Percentiles rank a stretch among this genome's conserved stretches.
Evolutionary conservation across 2,888 invertebrate species (phyloP).

Genomic region (Hirtodrosophila duncani): DNA sequence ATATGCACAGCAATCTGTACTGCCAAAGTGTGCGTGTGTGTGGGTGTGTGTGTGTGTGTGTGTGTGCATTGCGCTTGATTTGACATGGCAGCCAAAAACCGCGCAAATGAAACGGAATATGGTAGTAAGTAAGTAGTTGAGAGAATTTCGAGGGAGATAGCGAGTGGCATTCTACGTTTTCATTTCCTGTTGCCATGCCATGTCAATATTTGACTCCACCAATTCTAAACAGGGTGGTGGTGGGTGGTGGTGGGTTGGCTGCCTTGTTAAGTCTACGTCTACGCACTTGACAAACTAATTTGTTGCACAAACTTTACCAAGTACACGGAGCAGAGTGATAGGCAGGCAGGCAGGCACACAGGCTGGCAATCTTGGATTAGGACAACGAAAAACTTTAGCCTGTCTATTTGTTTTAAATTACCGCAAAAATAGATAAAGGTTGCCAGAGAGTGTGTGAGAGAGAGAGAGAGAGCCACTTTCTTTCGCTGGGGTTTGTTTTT

Average conservation of each 20-base stretch:
- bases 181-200: slow-evolving; percentile 59
- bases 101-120: slow-evolving; percentile 56
- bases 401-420: slow-evolving; percentile 74
- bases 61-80: too few species aligned
- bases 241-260: slow-evolving; percentile 24
- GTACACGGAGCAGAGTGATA: slow-evolving; percentile 12
- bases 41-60: too few species aligned
- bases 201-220: slow-evolving; percentile 62
- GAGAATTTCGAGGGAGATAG: slow-evolving; percentile 6
- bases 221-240: too few species aligned
- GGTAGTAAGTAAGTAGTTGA: slow-evolving; percentile 28
- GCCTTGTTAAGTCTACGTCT: slow-evolving; percentile 16
- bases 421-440: slow-evolving; percentile 72
- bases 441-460: slow-evolving; percentile 1
- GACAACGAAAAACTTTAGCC: slow-evolving; percentile 44
- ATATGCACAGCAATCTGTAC: slow-evolving; percentile 27
- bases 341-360: slow-evolving; percentile 27
- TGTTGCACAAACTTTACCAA: slow-evolving; percentile 62
- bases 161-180: slow-evolving; percentile 39
- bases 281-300: slow-evolving; percentile 71
- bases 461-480: slow-evolving; percentile 18
- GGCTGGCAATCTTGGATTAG: slow-evolving; percentile 45
- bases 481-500: slow-evolving; percentile 19
- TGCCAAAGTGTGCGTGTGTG: too few species aligned
- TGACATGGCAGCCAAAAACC: slow-evolving; percentile 30